Percentiles rank a stretch among this genome's conserved stretches.
phyloP scores from a whole-genome alignment of 2,888 invertebrate genomes.

The Epirrita christyi region DNA sequence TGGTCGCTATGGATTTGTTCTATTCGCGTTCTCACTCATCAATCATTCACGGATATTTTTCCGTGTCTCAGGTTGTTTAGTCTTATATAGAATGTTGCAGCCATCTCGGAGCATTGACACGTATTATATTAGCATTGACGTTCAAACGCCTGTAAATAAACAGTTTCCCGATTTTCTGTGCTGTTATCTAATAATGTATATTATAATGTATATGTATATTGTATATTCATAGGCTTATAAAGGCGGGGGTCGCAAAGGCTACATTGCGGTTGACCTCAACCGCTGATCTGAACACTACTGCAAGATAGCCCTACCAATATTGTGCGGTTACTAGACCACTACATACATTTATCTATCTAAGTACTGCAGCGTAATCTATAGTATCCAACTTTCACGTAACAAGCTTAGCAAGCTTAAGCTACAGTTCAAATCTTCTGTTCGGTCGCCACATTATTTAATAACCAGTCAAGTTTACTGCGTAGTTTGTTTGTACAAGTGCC shows the following conservation, averaged over 20 bases:
- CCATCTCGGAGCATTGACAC: slow-evolving; percentile 63
- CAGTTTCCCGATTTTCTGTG: slow-evolving; percentile 30
- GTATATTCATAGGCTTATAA: slow-evolving; percentile 31
- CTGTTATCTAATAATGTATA: slow-evolving; percentile 37
- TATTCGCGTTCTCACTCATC: slow-evolving; percentile 80
- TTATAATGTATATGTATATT: too few species aligned
- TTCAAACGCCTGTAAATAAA: slow-evolving; percentile 33
- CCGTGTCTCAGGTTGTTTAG: slow-evolving; percentile 82
- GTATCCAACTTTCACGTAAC: slow-evolving; percentile 30
- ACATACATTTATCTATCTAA: slow-evolving; percentile 6
- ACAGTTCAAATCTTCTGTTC: slow-evolving; percentile 9
- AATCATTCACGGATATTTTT: slow-evolving; percentile 84
- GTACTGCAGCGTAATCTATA: slow-evolving; percentile 28
- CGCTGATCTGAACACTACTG: slow-evolving; percentile 40
- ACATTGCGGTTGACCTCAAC: slow-evolving; percentile 41
- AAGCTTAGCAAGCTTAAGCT: slow-evolving; percentile 14
- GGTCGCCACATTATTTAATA: slow-evolving; percentile 22
- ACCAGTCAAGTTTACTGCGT: slow-evolving; percentile 20
- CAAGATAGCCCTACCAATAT: slow-evolving; percentile 44
- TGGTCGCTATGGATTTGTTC: slow-evolving; percentile 82
- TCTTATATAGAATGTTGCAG: slow-evolving; percentile 74
- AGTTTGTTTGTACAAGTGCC: slow-evolving; percentile 25
- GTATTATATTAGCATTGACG: slow-evolving; percentile 70
- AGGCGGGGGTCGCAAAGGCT: slow-evolving; percentile 41
- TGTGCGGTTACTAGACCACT: slow-evolving; percentile 44